Conservation (phyloP, 2,888 invertebrate species). For the Hydropsyche betteni region DNA sequence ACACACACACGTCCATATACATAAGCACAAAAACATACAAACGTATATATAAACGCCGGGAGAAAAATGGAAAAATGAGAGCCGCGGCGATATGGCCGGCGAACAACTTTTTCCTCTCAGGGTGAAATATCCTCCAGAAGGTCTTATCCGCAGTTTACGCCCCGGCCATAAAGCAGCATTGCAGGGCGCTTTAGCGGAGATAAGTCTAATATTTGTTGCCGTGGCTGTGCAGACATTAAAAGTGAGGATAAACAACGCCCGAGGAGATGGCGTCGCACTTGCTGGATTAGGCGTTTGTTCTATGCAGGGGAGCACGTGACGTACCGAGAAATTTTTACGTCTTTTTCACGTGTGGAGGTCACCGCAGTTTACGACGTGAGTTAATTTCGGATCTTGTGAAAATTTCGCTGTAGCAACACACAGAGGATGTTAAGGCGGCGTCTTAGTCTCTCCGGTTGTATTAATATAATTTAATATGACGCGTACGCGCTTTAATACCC, state of each 20-base stretch:
- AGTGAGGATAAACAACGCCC: slow-evolving; percentile 31
- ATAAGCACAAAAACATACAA: slow-evolving; percentile 42
- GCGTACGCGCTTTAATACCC: too few species aligned
- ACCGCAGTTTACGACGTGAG: too few species aligned
- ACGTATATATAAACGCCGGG: neutral
- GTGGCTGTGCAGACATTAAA: slow-evolving; percentile 27
- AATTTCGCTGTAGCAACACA: too few species aligned
- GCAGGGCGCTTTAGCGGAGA: slow-evolving; percentile 27
- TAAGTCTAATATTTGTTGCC: slow-evolving; percentile 37
- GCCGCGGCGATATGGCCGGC: slow-evolving; percentile 5
- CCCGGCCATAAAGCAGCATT: slow-evolving; percentile 30
- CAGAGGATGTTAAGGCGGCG: too few species aligned
- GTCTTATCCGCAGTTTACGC: slow-evolving; percentile 36
- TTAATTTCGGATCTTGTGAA: too few species aligned
- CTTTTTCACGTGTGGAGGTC: too few species aligned
- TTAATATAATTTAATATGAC: too few species aligned
- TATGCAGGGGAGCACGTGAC: neutral
- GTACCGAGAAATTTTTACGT: too few species aligned
- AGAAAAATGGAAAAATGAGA: slow-evolving; percentile 26
- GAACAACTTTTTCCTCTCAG: slow-evolving; percentile 31
- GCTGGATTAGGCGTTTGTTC: slow-evolving; percentile 10
- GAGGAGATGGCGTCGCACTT: slow-evolving; percentile 27
- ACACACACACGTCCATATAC: neutral
- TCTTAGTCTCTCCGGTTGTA: too few species aligned
- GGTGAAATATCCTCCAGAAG: slow-evolving; percentile 30